Evolutionary conservation across 2,888 invertebrate species (phyloP), one percentile per base, ranked within the genome.

Genomic region (Sipha maydis): DNA sequence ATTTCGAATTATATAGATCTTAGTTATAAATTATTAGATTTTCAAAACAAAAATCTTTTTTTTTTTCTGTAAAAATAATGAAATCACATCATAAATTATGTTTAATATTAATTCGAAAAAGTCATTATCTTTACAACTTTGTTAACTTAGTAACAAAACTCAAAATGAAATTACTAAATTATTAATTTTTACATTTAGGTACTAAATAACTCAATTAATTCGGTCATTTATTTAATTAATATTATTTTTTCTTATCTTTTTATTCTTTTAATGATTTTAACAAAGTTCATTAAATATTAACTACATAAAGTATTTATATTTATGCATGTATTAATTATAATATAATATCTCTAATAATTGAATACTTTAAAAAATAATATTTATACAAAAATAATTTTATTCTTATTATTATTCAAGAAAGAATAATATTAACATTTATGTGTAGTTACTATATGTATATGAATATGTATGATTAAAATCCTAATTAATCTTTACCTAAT

Each of bases 241-340:
- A 78, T 78, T 78, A 77, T 19, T 56, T n/a, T 77, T 77, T 28
- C 48, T 77, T 48, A 78, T 78, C 77, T 48, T 54, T 78, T 78
- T 48, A 78, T 78, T 9, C 21, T 78, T 78, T 31, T 48, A 78
- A 54, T 31, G 54, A 19, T 31, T 78, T 78, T 19, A 54, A 78
- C 78, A 21, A 79, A 11, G 28, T 69, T 69, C 1, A 25, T 61
- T 61, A 61, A 61, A 25, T 4, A 34, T 7, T 61, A 25, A 2
- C 19, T 25, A 61, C 7, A 9, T 56, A 19, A 56, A 41, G 1
- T 41, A 41, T 7, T 41, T 41, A 41, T 41, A 41, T 41, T 41
- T 41, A 41, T 5, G 1, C 5, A 41, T 5, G 8, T 41, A 41
- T 41, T 34, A 34, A 3, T 34, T 14, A 54, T 54, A 54, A 54